These are phyloP conservation scores for Rhopalosiphum nymphaeae DNA, from an alignment of 2,888 invertebrate species.

Conservation along the genomic window DNA sequence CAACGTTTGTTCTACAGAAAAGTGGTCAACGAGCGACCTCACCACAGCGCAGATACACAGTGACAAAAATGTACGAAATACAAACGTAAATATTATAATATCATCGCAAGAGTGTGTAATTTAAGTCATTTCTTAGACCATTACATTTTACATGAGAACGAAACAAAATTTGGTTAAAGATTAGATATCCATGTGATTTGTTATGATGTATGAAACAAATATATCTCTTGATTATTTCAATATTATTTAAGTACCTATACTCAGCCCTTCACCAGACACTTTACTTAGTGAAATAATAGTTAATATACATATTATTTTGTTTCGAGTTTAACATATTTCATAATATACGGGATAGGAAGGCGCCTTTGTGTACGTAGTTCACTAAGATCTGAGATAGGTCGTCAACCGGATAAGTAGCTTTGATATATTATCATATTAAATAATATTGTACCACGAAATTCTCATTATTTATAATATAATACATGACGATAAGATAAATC, in stretches of 20 bases:
- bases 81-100: background rate
- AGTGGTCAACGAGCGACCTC: background rate
- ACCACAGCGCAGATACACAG: background rate
- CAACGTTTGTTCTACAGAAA: background rate
- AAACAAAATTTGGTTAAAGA: background rate
- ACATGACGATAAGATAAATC: background rate
- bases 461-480: background rate
- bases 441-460: background rate
- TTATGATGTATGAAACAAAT: no score
- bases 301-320: background rate
- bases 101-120: no score
- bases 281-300: background rate
- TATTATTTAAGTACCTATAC: background rate
- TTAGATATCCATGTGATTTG: background rate
- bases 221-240: background rate
- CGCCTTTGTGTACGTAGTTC: background rate
- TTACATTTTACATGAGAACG: background rate
- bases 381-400: background rate
- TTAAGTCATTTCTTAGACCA: background rate
- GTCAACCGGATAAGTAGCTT: background rate
- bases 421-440: conserved; percentile 1
- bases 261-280: background rate
- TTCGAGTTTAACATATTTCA: background rate
- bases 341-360: background rate
- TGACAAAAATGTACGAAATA: background rate